Evolutionary conservation across 2,113 vertebrate genomes (phyloP).

Genomic region (Siphamia tubifer): DNA sequence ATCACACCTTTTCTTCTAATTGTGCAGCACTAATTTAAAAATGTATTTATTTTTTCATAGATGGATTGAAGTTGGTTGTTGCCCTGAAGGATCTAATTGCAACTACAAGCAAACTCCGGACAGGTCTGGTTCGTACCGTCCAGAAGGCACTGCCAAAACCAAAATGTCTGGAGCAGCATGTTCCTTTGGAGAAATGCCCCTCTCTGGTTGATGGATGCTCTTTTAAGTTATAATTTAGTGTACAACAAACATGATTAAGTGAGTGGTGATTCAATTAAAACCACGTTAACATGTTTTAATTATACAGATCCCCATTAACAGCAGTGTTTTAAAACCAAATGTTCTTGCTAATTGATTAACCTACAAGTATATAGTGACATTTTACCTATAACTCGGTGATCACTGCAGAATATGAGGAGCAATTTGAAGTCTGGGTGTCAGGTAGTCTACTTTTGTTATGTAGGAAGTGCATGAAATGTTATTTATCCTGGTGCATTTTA

Average conservation of each 20-base stretch:
- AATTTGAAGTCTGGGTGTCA: conserved; percentile 8
- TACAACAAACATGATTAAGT: background rate
- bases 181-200: background rate
- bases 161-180: conserved; percentile 20
- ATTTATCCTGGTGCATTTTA: conserved; percentile 25
- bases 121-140: conserved; percentile 76
- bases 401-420: conserved; percentile 44
- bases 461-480: conserved; percentile 39
- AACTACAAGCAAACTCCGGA: conserved; percentile 73
- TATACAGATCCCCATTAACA: conserved; percentile 1
- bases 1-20: too few species aligned
- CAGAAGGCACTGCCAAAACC: conserved; percentile 69
- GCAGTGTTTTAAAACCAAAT: background rate
- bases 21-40: too few species aligned
- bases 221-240: conserved; percentile 27
- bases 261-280: background rate
- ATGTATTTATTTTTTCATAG: conserved; percentile 45
- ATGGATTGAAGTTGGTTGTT: conserved; percentile 57
- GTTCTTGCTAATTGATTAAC: background rate
- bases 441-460: background rate
- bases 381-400: conserved; percentile 51
- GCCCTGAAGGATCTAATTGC: conserved; percentile 71
- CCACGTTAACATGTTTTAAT: background rate
- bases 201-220: conserved; percentile 18
- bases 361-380: conserved; percentile 16